Base-by-base conservation (phyloP, 2,888 invertebrate species). In the Calliopum simillimum region DNA sequence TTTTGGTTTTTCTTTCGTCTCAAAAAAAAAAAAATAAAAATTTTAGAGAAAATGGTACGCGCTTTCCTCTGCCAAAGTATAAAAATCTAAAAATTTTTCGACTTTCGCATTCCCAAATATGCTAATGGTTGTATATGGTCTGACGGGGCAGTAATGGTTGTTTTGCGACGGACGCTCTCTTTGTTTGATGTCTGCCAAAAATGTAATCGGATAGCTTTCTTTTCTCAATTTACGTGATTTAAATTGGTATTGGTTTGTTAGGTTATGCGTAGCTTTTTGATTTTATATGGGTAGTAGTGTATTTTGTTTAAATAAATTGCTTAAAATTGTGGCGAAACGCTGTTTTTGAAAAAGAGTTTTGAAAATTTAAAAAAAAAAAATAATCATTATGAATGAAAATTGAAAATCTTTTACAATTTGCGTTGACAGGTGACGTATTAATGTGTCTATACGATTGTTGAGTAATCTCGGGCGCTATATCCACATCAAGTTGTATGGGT, bases 71-170 rank as follows among this genome's bases (percentile, higher is more conserved):
- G 33, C 33, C 33, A 21, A 53, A 53, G 21, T 33, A 16, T n/a
- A 59, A n/a, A 16, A 44, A 41, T 13, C 14, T 16, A 5, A 46
- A 16, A 25, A 43, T n/a, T n/a, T n/a, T 47, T 23, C 8, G 41
- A 63, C 70, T 70, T 76, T 76, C 76, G 74, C 76, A 78, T 75
- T 76, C 71, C 77, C 78, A 73, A 71, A 76, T 78, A 77, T 74
- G 76, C 73, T 74, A 73, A 69, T 75, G 71, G 65, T 66, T 33
- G 55, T 46, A 46, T 46, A 56, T 66, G 25, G 33, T 58, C 47
- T 66, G 8, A 19, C 21, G 55, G 8, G 8, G 33, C 33, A 33
- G 33, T 33, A 33, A 33, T 33, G 33, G n/a, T n/a, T n/a, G n/a
- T n/a, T n/a, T 33, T 33, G 33, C 33, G n/a, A n/a, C n/a, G n/a